These are phyloP conservation scores for Fistularia commersonii DNA, from an alignment of 2,797 vertebrate genomes.

Conservation along the genomic window DNA sequence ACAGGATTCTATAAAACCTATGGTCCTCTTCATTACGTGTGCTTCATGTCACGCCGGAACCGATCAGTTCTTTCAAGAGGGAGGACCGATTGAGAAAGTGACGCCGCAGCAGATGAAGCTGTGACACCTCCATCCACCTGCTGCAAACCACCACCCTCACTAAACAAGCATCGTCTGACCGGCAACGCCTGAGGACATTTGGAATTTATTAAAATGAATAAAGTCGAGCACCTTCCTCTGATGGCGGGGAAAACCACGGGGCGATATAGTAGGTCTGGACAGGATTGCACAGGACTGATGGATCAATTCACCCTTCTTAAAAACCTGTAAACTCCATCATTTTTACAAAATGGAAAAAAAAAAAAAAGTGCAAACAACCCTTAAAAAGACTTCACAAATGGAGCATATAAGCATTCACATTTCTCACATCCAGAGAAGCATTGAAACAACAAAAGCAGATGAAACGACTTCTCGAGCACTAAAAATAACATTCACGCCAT, in stretches of 20 bases:
- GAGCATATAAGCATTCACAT: slow-evolving; percentile 60
- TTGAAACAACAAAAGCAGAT: background rate
- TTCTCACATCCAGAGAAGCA: slow-evolving; percentile 33
- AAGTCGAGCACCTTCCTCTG: slow-evolving; percentile 40
- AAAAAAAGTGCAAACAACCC: slow-evolving; percentile 64
- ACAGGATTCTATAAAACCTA: slow-evolving; percentile 73
- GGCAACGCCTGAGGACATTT: slow-evolving; percentile 8
- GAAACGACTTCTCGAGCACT: slow-evolving; percentile 9
- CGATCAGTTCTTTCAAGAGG: slow-evolving; percentile 15
- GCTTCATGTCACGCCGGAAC: slow-evolving; percentile 46
- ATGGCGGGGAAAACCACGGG: slow-evolving; percentile 25
- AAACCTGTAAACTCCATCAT: slow-evolving; percentile 44
- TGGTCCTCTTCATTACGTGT: slow-evolving; percentile 44
- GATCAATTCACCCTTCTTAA: slow-evolving; percentile 35
- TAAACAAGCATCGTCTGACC: slow-evolving; percentile 24
- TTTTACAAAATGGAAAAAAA: slow-evolving; percentile 48
- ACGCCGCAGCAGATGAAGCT: slow-evolving; percentile 13
- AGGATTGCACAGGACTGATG: slow-evolving; percentile 39
- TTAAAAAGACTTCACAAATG: slow-evolving; percentile 39
- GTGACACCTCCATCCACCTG: no score
- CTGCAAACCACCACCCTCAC: no score
- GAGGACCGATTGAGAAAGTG: slow-evolving; percentile 10
- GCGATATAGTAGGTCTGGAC: slow-evolving; percentile 30
- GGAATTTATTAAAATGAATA: slow-evolving; percentile 2
- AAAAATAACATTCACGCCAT: slow-evolving; percentile 25